Evolutionary conservation across 2,797 vertebrate species (phyloP), one percentile per base, ranked within the genome.

Genomic region (Nasua narica): DNA sequence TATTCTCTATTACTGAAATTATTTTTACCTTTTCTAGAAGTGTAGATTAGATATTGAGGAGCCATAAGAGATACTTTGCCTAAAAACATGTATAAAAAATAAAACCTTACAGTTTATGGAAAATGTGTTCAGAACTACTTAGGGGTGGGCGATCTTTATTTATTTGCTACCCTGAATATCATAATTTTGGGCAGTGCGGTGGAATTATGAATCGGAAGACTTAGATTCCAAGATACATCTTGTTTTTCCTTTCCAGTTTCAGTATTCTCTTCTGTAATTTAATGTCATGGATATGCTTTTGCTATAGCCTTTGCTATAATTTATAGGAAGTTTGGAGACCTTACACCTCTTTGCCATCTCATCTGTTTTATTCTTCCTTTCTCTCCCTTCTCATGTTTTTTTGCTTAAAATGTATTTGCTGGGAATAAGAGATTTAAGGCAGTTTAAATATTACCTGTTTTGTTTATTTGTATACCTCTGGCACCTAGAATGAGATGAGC

Each of bases 251-350:
- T 74, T 92, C 29, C 60, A 67, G 16, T 88, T n/a, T 91, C 10
- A 65, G 76, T 87, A 56, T 91, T 82, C n/a, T 86, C 29, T 81
- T 84, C 3, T 52, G 27, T 91, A 46, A 74, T 95, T 81, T 95
- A 43, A 81, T 50, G n/a, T 90, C 50, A 29, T 79, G 14, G 54
- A 40, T 79, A 74, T 65, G 12, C 12, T 89, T 86, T 81, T 54
- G 29, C 27, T 85, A 11, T 93, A 86, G 12, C 12, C 83, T 86
- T 81, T 54, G 29, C 27, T 85, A 11, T 93, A 86, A 50, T 90
- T 46, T 86, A 40, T 86, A 76, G 15, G 40, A 48, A 48, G 25
- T 54, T 93, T 79, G 62, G 46, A 93, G 74, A 72, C 7, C 2
- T 65, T 82, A 29, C 2, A 18, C 40, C 29, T 90, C 32, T 70